Percentiles rank a stretch among this genome's conserved stretches.
These are phyloP conservation scores for Porites rus DNA, from an alignment of 92 coral and sea anemone genomes.

Conservation along the genomic window DNA sequence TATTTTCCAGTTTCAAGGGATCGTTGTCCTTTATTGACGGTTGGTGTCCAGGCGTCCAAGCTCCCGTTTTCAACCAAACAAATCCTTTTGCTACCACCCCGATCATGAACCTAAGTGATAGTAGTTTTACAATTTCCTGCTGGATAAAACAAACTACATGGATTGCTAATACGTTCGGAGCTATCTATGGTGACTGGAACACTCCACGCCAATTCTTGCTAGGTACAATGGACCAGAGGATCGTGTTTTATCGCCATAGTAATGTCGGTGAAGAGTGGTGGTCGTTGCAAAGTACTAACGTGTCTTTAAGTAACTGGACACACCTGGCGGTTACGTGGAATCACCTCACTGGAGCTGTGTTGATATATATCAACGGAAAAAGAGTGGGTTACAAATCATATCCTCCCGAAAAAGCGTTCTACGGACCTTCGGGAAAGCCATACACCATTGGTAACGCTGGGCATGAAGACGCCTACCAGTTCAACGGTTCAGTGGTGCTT, in stretches of 20 bases:
- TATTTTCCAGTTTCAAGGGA: too few species aligned
- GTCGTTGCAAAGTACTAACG: neutral
- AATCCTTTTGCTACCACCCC: conserved; percentile 4
- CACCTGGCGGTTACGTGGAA: conserved; percentile 18
- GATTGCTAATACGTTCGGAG: neutral
- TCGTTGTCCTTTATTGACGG: conserved; percentile 6
- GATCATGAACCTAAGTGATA: neutral
- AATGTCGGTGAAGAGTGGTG: neutral
- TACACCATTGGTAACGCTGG: conserved; percentile 20
- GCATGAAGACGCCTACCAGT: neutral
- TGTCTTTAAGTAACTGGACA: neutral
- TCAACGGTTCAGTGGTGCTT: conserved; percentile 22
- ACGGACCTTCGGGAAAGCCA: neutral
- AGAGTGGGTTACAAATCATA: neutral
- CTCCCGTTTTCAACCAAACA: neutral
- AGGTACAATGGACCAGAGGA: neutral
- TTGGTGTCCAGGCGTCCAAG: conserved; percentile 9
- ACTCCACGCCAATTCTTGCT: neutral
- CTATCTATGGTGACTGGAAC: conserved; percentile 19
- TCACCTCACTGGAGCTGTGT: neutral
- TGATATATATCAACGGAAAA: conserved; percentile 4
- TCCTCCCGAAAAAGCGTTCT: neutral
- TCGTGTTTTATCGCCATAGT: neutral
- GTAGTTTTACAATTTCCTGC: conserved; percentile 23
- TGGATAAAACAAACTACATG: conserved; percentile 22